Evolutionary conservation across 2,113 vertebrate species (phyloP).

Genomic region (Macquaria ambigua): DNA sequence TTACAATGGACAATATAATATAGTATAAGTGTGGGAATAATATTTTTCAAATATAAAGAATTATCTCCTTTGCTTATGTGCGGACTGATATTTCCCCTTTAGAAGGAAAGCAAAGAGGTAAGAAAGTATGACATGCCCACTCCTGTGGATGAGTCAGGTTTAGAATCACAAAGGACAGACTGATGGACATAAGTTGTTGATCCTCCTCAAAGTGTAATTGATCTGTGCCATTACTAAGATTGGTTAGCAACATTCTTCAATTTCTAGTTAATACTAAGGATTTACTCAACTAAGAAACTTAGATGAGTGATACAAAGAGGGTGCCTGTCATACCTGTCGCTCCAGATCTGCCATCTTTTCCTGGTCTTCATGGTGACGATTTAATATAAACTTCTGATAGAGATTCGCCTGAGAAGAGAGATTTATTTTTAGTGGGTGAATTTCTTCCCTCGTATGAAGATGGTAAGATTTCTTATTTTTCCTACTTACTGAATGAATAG

Average conservation of each 20-base stretch:
- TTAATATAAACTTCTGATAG: conserved; percentile 82
- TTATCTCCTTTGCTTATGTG: neutral
- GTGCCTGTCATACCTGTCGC: conserved; percentile 84
- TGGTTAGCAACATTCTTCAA: neutral
- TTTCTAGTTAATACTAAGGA: neutral
- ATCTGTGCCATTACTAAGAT: neutral
- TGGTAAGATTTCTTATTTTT: neutral
- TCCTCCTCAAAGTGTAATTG: neutral
- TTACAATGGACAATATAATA: neutral
- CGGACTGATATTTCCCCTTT: neutral
- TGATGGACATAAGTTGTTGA: neutral
- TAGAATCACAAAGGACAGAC: neutral
- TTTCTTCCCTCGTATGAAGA: neutral
- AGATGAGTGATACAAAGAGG: neutral
- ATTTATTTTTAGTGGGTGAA: neutral
- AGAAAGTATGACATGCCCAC: neutral
- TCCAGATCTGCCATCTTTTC: conserved; percentile 84
- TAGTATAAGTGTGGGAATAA: neutral
- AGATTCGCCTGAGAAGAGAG: conserved; percentile 82
- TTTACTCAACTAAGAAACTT: neutral
- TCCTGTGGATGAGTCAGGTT: neutral
- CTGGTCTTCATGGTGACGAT: conserved; percentile 82
- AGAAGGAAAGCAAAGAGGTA: neutral
- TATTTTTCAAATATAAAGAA: neutral
- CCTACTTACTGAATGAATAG: neutral